These are phyloP conservation scores for Hyppa rectilinea DNA, from an alignment of 2,888 invertebrate species.

Conservation along the genomic window DNA sequence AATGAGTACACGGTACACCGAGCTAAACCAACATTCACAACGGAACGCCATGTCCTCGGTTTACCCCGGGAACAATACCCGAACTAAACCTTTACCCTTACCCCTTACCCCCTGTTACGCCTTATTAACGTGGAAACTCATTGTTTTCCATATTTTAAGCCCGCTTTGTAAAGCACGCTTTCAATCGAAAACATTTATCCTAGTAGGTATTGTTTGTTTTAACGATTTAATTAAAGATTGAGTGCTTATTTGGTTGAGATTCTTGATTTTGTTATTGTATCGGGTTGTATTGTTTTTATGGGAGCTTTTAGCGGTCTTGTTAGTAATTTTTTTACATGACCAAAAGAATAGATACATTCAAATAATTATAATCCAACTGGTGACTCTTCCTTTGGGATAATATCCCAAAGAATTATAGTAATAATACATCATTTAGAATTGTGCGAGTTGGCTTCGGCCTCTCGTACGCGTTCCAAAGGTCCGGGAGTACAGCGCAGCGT, in stretches of 20 bases:
- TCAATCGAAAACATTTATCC: slow-evolving; percentile 73
- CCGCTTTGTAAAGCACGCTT: slow-evolving; percentile 72
- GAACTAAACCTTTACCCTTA: slow-evolving; percentile 67
- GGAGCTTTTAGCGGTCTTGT: not conserved
- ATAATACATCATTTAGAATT: no score
- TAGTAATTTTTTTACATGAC: not conserved
- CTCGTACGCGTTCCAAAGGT: no score
- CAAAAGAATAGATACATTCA: no score
- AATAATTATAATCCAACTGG: not conserved
- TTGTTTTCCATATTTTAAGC: slow-evolving; percentile 89
- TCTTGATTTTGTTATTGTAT: slow-evolving; percentile 43
- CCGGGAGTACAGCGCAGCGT: no score
- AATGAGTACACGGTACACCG: slow-evolving; percentile 83
- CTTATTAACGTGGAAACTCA: slow-evolving; percentile 86
- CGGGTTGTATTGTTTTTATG: slow-evolving; percentile 5
- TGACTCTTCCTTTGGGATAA: not conserved
- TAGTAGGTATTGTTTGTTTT: slow-evolving; percentile 73
- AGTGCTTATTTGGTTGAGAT: slow-evolving; percentile 40
- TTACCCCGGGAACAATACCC: slow-evolving; percentile 75
- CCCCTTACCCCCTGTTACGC: slow-evolving; percentile 76
- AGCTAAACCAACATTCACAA: slow-evolving; percentile 82
- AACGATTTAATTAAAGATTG: slow-evolving; percentile 72
- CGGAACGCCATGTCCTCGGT: slow-evolving; percentile 76
- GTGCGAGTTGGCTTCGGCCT: no score
- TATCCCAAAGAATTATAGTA: no score